phyloP scores from a whole-genome alignment of 1,140 invertebrate genomes.

The Polypedilum vanderplanki region DNA sequence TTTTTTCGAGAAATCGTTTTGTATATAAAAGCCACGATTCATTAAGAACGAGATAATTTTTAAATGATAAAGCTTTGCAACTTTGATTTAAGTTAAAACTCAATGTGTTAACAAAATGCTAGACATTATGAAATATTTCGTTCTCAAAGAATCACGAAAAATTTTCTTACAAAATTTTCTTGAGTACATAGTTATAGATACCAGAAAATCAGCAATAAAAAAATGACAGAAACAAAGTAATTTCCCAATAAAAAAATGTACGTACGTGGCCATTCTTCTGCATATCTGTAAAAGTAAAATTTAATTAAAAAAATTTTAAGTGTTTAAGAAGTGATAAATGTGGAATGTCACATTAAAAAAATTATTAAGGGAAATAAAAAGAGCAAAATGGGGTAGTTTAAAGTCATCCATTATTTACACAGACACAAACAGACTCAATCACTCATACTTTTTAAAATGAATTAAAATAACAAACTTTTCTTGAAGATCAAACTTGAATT shows the following conservation, averaged over 20 bases:
- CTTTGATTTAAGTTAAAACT: too few species aligned
- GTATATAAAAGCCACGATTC: too few species aligned
- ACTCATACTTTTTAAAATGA: not conserved
- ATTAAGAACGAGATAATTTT: too few species aligned
- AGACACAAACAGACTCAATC: not conserved
- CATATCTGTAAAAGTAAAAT: not conserved
- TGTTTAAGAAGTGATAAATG: conserved; percentile 5
- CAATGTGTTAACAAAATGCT: too few species aligned
- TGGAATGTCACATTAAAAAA: not conserved
- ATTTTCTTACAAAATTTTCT: too few species aligned
- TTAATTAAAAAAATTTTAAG: not conserved
- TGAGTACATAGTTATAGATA: too few species aligned
- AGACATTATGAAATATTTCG: too few species aligned
- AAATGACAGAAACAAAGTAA: not conserved
- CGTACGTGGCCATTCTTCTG: conserved; percentile 9
- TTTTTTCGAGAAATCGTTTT: too few species aligned
- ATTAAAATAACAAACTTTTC: not conserved
- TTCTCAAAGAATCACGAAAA: too few species aligned
- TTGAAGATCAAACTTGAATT: not conserved
- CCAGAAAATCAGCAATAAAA: not conserved
- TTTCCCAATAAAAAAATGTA: not conserved
- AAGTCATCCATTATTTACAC: too few species aligned
- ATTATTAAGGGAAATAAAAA: not conserved
- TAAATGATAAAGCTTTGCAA: too few species aligned
- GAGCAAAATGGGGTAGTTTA: not conserved